phyloP scores from a whole-genome alignment of 2,888 invertebrate genomes.

The Mythimna pallens region DNA sequence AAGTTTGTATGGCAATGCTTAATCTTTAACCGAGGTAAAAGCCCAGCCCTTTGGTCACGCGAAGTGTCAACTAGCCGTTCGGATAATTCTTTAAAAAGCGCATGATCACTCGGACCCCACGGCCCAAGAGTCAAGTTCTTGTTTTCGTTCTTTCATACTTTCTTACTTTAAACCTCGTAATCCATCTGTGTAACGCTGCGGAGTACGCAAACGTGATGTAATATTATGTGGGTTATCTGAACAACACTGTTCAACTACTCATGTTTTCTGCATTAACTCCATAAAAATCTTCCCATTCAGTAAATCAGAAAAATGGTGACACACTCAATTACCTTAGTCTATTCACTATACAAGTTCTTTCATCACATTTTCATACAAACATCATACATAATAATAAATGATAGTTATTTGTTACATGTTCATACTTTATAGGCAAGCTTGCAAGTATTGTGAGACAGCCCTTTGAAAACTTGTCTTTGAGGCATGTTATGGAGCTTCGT shows the following conservation, averaged over 20 bases:
- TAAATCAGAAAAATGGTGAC: background rate
- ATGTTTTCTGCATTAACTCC: constrained; percentile 1
- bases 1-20: too few relatives aligned
- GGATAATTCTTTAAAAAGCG: too few relatives aligned
- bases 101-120: too few relatives aligned
- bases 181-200: too few relatives aligned
- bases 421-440: constrained; percentile 22
- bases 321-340: background rate
- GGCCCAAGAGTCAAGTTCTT: too few relatives aligned
- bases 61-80: too few relatives aligned
- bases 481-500: too few relatives aligned
- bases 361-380: constrained; percentile 24
- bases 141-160: too few relatives aligned
- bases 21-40: too few relatives aligned
- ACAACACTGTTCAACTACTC: background rate
- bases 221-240: background rate
- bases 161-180: too few relatives aligned
- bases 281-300: background rate
- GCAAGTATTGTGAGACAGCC: constrained; percentile 39
- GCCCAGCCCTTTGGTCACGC: too few relatives aligned
- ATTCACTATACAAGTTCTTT: constrained; percentile 25
- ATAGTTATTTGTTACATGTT: constrained; percentile 42
- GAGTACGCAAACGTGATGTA: too few relatives aligned
- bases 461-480: constrained; percentile 42
- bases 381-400: constrained; percentile 39